A percentile compares a stretch with the other conserved stretches of the same genome.
Conservation (phyloP, 2,797 vertebrate species). For the Spheniscus humboldti region DNA sequence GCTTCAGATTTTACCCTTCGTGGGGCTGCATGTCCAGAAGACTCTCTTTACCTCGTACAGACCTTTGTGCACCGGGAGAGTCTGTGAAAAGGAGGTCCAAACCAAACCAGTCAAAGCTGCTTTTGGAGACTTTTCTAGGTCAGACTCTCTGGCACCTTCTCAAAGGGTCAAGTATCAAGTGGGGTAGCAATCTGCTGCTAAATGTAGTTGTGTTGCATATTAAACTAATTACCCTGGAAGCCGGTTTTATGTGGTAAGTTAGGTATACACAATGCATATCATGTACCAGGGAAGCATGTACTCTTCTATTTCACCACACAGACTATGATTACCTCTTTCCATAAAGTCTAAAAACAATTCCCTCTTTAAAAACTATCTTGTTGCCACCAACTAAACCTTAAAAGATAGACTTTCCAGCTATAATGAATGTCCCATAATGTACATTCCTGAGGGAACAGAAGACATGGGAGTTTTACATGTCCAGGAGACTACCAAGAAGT, state of each 20-base stretch:
- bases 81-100: not conserved
- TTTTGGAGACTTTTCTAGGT: not conserved
- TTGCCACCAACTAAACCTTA: not conserved
- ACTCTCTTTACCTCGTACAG: not conserved
- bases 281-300: not conserved
- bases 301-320: not conserved
- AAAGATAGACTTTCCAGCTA: not conserved
- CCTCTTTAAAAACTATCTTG: not conserved
- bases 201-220: not conserved
- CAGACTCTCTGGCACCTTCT: not conserved
- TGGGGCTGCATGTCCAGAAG: not conserved
- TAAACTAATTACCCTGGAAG: not conserved
- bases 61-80: not conserved
- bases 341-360: not conserved
- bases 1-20: not conserved
- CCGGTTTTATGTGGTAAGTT: not conserved
- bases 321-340: not conserved
- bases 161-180: not conserved
- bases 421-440: not conserved
- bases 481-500: not conserved
- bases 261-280: not conserved
- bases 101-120: not conserved
- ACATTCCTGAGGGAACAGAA: not conserved
- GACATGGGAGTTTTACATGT: not conserved
- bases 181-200: not conserved